A percentile compares a stretch with the other conserved stretches of the same genome.
Evolutionary conservation across 2,113 vertebrate genomes (phyloP).

Genomic region (Oryzias woworae): DNA sequence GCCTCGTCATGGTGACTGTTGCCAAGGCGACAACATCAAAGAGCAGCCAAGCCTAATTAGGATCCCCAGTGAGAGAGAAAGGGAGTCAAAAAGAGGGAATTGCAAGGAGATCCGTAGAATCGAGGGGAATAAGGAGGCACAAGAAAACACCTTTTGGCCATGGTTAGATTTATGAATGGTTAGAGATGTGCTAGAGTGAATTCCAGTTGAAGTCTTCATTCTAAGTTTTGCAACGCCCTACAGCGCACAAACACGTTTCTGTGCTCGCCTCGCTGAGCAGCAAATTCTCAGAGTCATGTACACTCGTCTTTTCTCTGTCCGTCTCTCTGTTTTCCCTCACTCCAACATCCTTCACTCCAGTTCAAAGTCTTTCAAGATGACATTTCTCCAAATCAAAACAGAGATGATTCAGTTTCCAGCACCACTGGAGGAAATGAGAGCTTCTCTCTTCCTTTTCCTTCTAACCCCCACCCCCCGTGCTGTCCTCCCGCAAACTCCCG

Average conservation of each 20-base stretch:
- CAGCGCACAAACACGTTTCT: background rate
- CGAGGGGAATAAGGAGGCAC: constrained; percentile 22
- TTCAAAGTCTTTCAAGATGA: constrained; percentile 41
- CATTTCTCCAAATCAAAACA: constrained; percentile 59
- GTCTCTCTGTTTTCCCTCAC: constrained; percentile 18
- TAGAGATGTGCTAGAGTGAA: background rate
- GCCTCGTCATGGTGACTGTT: constrained; percentile 85
- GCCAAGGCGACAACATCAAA: constrained; percentile 86
- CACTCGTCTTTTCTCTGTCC: background rate
- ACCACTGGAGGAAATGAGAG: constrained; percentile 55
- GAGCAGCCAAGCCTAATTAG: constrained; percentile 85
- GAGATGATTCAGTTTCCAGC: constrained; percentile 61
- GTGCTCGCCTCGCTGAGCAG: constrained; percentile 1
- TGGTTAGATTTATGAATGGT: background rate
- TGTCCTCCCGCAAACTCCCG: constrained; percentile 47
- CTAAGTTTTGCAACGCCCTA: background rate
- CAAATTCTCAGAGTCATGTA: constrained; percentile 19
- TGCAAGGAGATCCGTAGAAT: constrained; percentile 11
- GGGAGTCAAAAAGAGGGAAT: constrained; percentile 45
- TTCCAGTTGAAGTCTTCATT: background rate
- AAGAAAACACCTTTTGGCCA: background rate
- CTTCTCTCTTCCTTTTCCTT: constrained; percentile 28
- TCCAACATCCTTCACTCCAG: constrained; percentile 7
- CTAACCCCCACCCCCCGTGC: constrained; percentile 21
- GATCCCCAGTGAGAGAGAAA: constrained; percentile 75